A percentile compares a stretch with the other conserved stretches of the same genome.
phyloP scores from a whole-genome alignment of 1,140 invertebrate genomes.

The Brachionus angularis region DNA sequence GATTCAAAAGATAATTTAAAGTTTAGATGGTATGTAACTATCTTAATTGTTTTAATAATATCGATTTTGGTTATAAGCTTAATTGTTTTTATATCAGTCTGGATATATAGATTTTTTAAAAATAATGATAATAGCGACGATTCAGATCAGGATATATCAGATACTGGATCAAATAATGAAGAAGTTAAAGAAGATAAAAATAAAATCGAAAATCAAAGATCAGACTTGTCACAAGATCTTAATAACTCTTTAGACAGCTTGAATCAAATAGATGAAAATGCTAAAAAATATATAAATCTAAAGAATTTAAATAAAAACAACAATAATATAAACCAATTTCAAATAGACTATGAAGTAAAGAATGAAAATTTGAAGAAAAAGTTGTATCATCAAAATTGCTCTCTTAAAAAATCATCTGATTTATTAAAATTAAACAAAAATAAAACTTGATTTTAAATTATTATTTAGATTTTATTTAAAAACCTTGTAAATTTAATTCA shows the following conservation, averaged over 20 bases:
- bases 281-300: neutral
- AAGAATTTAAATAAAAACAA: constrained; percentile 30
- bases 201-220: neutral
- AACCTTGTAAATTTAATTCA: no score
- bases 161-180: neutral
- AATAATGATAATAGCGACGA: neutral
- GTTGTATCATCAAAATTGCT: no score
- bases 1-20: neutral
- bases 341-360: no score
- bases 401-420: no score
- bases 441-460: no score
- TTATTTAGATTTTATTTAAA: no score
- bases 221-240: neutral
- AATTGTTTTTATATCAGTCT: neutral
- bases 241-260: neutral
- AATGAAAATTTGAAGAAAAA: no score
- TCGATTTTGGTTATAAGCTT: neutral
- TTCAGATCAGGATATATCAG: neutral
- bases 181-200: neutral
- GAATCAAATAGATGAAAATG: neutral
- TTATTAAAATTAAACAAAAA: no score
- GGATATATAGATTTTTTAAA: neutral
- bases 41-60: neutral
- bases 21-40: neutral
- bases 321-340: no score